Evolutionary conservation across 2,113 vertebrate species (phyloP).

Genomic region (Apteryx mantelli): DNA sequence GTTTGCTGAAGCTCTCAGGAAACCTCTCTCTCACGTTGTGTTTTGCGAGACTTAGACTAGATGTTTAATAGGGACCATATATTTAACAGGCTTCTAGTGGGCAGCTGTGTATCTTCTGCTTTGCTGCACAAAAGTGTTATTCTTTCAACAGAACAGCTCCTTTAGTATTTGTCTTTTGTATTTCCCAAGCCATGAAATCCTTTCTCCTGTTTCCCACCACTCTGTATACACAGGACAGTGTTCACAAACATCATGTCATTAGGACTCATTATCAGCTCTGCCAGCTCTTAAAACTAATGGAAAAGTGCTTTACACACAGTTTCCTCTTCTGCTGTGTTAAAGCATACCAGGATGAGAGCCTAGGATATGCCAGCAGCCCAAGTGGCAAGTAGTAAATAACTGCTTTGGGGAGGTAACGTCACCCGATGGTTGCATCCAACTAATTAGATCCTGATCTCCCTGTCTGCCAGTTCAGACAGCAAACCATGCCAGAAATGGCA

Average conservation of each 20-base stretch:
- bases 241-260: rapidly evolving
- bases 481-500: neutral
- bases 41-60: neutral
- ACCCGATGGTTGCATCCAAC: neutral
- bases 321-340: neutral
- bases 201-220: neutral
- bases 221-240: neutral
- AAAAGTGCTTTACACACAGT: neutral
- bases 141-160: neutral
- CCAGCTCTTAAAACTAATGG: neutral
- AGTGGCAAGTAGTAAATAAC: neutral
- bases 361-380: neutral
- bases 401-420: neutral
- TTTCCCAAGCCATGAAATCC: neutral
- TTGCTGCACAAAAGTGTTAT: conserved; percentile 18
- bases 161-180: neutral
- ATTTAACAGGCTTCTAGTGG: neutral
- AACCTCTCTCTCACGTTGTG: rapidly evolving
- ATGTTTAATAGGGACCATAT: neutral
- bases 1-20: neutral
- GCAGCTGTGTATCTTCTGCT: conserved; percentile 12
- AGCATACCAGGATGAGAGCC: neutral
- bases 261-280: neutral
- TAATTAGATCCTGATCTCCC: neutral
- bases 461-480: neutral